Evolutionary conservation across 2,113 vertebrate genomes (phyloP).

Genomic region (Lipophrys pholis): DNA sequence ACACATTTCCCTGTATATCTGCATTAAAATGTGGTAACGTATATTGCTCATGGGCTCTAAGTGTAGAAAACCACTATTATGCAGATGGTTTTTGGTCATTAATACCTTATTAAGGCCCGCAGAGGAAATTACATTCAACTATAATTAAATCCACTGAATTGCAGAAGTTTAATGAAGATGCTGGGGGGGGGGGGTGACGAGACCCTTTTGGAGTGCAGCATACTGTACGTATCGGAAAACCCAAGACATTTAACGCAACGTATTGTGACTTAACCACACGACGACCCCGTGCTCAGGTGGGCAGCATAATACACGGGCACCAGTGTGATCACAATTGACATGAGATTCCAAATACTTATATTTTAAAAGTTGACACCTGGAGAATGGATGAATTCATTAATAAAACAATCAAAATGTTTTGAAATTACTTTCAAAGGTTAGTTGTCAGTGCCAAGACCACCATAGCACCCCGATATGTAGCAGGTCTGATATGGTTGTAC

Average conservation of each 20-base stretch:
- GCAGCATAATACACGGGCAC: conserved; percentile 29
- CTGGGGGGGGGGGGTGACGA: conserved; percentile 31
- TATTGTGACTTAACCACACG: conserved; percentile 50
- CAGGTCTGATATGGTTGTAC: background rate
- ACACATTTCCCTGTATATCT: conserved; percentile 53
- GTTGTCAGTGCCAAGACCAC: background rate
- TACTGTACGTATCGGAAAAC: conserved; percentile 36
- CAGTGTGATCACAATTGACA: background rate
- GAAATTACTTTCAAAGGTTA: background rate
- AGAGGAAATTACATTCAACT: conserved; percentile 76
- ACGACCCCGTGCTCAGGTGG: conserved; percentile 28
- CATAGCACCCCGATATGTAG: background rate
- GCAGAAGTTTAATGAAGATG: conserved; percentile 60
- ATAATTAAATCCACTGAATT: conserved; percentile 57
- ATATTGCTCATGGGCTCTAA: conserved; percentile 64
- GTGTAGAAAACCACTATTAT: conserved; percentile 44
- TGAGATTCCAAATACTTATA: too few relatives aligned
- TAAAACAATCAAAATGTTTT: background rate
- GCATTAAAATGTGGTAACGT: conserved; percentile 33
- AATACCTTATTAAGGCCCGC: conserved; percentile 73
- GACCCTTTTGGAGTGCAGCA: conserved; percentile 35
- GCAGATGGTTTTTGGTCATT: conserved; percentile 74
- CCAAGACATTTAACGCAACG: conserved; percentile 26
- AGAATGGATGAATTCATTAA: background rate
- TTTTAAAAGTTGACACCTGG: background rate